These are phyloP conservation scores for Actias luna DNA, from an alignment of 2,888 invertebrate genomes.

Conservation along the genomic window DNA sequence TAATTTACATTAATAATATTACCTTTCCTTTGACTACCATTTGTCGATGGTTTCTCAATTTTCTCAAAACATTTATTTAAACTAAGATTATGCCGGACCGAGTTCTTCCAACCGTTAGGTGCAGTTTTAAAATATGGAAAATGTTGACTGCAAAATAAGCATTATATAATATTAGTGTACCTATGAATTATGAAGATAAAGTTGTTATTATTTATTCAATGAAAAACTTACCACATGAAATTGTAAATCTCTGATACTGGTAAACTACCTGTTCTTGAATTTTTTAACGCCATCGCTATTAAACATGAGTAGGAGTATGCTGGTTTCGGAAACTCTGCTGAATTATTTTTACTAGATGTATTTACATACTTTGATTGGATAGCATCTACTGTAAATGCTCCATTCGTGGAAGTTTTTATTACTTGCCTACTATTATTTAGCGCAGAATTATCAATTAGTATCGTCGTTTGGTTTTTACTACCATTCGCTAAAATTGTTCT, in stretches of 20 bases:
- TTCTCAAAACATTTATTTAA: constrained; percentile 99
- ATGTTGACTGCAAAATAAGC: constrained; percentile 89
- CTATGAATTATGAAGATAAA: background rate
- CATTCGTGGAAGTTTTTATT: constrained; percentile 72
- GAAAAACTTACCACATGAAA: constrained; percentile 94
- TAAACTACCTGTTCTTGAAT: constrained; percentile 95
- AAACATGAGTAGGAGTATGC: constrained; percentile 98
- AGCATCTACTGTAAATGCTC: constrained; percentile 65
- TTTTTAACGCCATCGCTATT: constrained; percentile 98
- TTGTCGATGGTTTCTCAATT: constrained; percentile 96
- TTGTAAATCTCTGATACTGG: constrained; percentile 99
- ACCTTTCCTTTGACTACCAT: constrained; percentile 91
- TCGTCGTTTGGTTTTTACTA: constrained; percentile 74
- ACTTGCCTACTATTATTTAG: constrained; percentile 74
- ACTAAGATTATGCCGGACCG: constrained; percentile 97
- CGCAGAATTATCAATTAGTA: constrained; percentile 75
- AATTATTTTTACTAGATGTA: constrained; percentile 65
- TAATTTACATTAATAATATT: constrained; percentile 22
- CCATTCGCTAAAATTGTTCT: constrained; percentile 76
- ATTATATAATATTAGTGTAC: constrained; percentile 22
- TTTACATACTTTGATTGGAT: constrained; percentile 71
- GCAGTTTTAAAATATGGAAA: constrained; percentile 99
- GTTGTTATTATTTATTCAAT: background rate
- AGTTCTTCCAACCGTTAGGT: constrained; percentile 99
- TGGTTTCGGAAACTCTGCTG: constrained; percentile 93